Evolutionary conservation across 2,797 vertebrate species (phyloP).

Genomic region (Catharus ustulatus): DNA sequence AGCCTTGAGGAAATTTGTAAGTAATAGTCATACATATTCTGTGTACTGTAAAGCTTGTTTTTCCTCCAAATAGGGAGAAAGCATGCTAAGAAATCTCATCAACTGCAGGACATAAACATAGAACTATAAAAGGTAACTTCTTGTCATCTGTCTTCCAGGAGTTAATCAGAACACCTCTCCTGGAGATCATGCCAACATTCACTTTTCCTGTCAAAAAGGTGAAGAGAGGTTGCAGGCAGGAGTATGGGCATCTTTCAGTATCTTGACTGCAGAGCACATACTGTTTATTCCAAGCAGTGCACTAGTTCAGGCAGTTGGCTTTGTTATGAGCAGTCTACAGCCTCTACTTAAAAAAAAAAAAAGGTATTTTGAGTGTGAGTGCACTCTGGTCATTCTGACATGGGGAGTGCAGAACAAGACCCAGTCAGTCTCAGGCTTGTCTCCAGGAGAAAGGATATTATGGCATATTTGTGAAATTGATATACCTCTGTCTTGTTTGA

Average conservation of each 20-base stretch:
- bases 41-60: neutral
- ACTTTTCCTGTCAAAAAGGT: neutral
- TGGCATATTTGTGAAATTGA: neutral
- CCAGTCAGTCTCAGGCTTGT: neutral
- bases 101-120: neutral
- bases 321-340: neutral
- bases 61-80: neutral
- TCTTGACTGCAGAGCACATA: neutral
- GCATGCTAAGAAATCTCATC: neutral
- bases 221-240: neutral
- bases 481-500: neutral
- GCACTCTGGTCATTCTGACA: neutral
- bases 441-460: neutral
- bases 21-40: neutral
- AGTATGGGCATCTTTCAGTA: neutral
- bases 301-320: neutral
- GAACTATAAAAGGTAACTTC: neutral
- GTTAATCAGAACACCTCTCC: neutral
- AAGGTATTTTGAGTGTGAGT: neutral
- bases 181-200: neutral
- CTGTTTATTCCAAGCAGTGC: neutral
- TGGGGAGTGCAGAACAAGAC: neutral
- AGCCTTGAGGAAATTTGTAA: constrained; percentile 21
- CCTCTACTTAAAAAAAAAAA: neutral
- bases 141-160: neutral